Evolutionary conservation across 2,113 vertebrate genomes (phyloP).

Genomic region (Crotalus horridus): DNA sequence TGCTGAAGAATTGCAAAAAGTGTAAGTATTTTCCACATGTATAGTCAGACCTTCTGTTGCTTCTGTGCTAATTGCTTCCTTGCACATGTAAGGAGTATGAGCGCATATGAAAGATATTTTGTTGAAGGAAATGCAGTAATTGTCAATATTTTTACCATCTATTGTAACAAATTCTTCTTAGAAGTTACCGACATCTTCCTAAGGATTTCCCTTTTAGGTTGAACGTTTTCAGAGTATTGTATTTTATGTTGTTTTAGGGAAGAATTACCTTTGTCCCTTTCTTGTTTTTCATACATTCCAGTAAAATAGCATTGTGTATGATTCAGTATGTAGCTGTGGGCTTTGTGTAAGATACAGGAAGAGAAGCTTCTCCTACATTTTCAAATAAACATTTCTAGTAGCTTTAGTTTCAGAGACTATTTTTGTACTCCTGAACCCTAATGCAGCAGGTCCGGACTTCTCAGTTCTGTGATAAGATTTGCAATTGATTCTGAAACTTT

Average conservation of each 20-base stretch:
- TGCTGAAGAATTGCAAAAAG: slow-evolving; percentile 95
- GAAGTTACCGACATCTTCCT: slow-evolving; percentile 11
- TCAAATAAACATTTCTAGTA: not conserved
- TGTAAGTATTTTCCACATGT: slow-evolving; percentile 77
- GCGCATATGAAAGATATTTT: rapidly evolving
- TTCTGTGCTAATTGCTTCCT: not conserved
- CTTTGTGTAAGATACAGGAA: not conserved
- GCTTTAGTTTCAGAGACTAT: not conserved
- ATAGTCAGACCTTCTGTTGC: not conserved
- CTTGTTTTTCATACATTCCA: not conserved
- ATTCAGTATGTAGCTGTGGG: not conserved
- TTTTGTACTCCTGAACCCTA: not conserved
- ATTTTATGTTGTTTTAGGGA: not conserved
- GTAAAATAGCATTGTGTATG: not conserved
- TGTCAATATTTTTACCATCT: not conserved
- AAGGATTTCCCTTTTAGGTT: slow-evolving; percentile 13
- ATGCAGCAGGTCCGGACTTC: not conserved
- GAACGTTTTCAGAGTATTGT: slow-evolving; percentile 10
- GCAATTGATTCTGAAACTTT: not conserved
- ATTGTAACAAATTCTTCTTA: not conserved
- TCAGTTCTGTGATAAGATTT: not conserved
- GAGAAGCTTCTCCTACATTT: not conserved
- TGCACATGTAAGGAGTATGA: not conserved
- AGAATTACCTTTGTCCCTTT: not conserved
- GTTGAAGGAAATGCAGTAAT: slow-evolving; percentile 11